A percentile compares a stretch with the other conserved stretches of the same genome.
Evolutionary conservation across 1,140 invertebrate genomes (phyloP).

Genomic region (Portunus trituberculatus): DNA sequence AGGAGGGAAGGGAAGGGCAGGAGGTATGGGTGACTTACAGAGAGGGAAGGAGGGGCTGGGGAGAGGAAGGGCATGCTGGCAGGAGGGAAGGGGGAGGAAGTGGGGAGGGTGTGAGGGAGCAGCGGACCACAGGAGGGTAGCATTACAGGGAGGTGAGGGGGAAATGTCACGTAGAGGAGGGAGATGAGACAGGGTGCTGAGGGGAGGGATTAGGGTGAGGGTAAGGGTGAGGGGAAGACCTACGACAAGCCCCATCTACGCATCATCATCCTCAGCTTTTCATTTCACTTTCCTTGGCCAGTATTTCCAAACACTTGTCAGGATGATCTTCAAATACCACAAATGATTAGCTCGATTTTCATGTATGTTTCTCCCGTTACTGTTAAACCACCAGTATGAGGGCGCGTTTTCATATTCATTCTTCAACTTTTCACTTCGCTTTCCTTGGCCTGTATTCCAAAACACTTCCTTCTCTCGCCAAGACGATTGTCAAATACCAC

Average conservation of each 20-base stretch:
- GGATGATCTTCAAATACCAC: no score
- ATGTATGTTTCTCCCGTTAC: no score
- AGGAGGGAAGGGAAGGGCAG: neutral
- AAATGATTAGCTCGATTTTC: no score
- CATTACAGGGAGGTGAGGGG: neutral
- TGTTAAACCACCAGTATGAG: no score
- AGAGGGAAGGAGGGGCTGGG: neutral
- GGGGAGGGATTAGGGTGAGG: no score
- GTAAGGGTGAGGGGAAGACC: neutral
- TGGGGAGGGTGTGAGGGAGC: neutral
- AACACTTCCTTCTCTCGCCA: no score
- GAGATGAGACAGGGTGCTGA: neutral
- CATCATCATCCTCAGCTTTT: neutral
- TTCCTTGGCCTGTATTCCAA: no score
- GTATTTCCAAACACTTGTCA: no score
- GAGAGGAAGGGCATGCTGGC: conserved; percentile 42
- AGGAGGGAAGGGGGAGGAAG: neutral
- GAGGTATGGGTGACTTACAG: neutral
- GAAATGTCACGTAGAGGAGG: neutral
- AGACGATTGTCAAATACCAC: no score
- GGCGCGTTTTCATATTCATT: no score
- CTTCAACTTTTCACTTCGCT: neutral
- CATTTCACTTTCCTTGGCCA: neutral
- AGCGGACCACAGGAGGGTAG: neutral
- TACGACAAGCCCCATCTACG: neutral